Evolutionary conservation across 2,113 vertebrate species (phyloP).

Genomic region (Centropristis striata): DNA sequence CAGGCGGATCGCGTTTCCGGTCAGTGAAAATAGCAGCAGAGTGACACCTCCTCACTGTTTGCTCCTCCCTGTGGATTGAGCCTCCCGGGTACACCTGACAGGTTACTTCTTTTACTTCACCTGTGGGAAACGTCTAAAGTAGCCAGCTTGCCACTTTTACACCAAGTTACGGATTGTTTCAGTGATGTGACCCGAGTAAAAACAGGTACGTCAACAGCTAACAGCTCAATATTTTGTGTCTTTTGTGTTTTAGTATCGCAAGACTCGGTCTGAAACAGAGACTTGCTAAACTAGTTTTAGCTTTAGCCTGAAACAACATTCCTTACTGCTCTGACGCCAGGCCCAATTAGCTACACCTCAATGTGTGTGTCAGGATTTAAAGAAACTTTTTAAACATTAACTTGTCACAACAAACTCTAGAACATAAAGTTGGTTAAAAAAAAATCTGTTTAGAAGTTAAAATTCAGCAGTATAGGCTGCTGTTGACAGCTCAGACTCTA

Average conservation of each 20-base stretch:
- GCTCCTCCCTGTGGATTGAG: not conserved
- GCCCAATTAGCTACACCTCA: not conserved
- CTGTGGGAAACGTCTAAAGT: not conserved
- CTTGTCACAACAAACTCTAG: not conserved
- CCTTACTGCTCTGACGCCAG: not conserved
- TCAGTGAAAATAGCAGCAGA: not conserved
- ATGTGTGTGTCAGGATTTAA: not conserved
- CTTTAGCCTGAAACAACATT: slow-evolving; percentile 5
- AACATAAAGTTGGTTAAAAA: not conserved
- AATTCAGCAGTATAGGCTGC: not conserved
- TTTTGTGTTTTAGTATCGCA: not conserved
- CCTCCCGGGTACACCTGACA: slow-evolving; percentile 57
- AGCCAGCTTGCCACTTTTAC: too few species aligned
- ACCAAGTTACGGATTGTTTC: not conserved
- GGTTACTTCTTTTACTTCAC: not conserved
- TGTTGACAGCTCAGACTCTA: not conserved
- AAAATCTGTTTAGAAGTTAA: not conserved
- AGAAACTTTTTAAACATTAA: not conserved
- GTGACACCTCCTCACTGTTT: slow-evolving; percentile 35
- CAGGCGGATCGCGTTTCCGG: not conserved
- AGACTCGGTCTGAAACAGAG: not conserved
- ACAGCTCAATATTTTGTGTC: not conserved
- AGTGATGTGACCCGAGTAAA: slow-evolving; percentile 5
- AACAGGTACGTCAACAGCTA: slow-evolving; percentile 24
- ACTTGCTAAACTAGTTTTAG: slow-evolving; percentile 35